phyloP scores from a whole-genome alignment of 2,113 vertebrate genomes.

The Procapra przewalskii region DNA sequence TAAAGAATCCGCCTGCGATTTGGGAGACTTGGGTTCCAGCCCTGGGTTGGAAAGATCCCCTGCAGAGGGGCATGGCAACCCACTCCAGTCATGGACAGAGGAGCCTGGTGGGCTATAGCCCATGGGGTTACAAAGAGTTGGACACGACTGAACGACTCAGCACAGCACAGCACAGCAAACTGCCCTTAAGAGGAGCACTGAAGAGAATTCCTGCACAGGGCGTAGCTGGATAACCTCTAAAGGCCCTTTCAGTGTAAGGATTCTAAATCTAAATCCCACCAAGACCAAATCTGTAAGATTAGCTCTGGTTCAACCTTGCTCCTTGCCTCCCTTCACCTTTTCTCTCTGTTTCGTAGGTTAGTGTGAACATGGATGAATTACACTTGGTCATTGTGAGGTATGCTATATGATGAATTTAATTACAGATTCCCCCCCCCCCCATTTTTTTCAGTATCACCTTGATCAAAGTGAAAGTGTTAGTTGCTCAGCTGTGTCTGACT shows the following conservation, averaged over 20 bases:
- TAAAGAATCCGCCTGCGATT: neutral
- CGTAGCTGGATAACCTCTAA: neutral
- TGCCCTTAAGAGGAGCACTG: neutral
- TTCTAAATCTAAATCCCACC: neutral
- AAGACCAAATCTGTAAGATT: neutral
- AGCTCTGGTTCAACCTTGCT: neutral
- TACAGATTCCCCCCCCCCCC: neutral
- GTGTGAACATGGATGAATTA: neutral
- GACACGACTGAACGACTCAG: rapidly evolving
- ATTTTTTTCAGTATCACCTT: neutral
- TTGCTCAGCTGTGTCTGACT: neutral
- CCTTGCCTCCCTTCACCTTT: neutral
- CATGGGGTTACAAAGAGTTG: neutral
- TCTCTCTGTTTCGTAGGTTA: neutral
- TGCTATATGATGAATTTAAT: neutral
- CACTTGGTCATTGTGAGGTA: neutral
- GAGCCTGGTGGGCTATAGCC: neutral
- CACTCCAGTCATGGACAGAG: neutral
- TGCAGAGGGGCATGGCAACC: neutral
- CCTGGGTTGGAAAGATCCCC: neutral
- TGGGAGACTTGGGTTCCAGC: neutral
- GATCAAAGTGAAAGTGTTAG: neutral
- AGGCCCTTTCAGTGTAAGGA: neutral
- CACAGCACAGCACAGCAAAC: neutral
- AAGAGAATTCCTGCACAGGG: neutral